These are phyloP conservation scores for Rhinichthys klamathensis DNA, from an alignment of 2,113 vertebrate genomes.

Conservation along the genomic window DNA sequence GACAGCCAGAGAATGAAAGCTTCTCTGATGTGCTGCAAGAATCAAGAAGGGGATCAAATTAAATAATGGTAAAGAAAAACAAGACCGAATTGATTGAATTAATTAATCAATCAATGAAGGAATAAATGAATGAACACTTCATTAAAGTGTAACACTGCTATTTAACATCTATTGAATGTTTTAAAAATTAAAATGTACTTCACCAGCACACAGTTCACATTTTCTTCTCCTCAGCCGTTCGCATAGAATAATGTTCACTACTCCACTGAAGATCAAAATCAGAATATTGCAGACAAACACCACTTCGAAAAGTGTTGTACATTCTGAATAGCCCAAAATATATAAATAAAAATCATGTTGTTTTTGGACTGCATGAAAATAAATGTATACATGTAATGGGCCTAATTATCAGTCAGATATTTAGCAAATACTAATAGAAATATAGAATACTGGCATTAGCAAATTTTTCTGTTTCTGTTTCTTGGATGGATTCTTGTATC, in stretches of 20 bases:
- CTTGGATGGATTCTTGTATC: background rate
- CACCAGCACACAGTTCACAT: conserved; percentile 19
- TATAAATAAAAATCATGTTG: background rate
- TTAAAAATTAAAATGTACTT: background rate
- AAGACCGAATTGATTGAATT: background rate
- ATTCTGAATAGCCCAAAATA: background rate
- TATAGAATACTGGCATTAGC: too few species aligned
- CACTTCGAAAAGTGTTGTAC: background rate
- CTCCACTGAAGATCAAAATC: conserved; percentile 32
- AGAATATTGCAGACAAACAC: conserved; percentile 23
- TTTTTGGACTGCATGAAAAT: background rate
- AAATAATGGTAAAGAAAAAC: background rate
- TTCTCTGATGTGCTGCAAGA: background rate
- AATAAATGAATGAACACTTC: too few species aligned
- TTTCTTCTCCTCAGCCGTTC: conserved; percentile 17
- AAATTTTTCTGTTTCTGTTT: background rate
- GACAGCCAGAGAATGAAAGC: background rate
- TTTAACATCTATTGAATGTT: background rate
- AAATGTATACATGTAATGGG: background rate
- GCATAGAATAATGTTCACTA: conserved; percentile 12
- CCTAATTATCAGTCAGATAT: too few species aligned
- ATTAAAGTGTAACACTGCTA: background rate
- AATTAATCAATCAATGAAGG: too few species aligned
- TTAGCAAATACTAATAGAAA: too few species aligned
- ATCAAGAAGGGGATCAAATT: background rate